A percentile compares a stretch with the other conserved stretches of the same genome.
Conservation (phyloP, 2,113 vertebrate genomes). For the Carlito syrichta region DNA sequence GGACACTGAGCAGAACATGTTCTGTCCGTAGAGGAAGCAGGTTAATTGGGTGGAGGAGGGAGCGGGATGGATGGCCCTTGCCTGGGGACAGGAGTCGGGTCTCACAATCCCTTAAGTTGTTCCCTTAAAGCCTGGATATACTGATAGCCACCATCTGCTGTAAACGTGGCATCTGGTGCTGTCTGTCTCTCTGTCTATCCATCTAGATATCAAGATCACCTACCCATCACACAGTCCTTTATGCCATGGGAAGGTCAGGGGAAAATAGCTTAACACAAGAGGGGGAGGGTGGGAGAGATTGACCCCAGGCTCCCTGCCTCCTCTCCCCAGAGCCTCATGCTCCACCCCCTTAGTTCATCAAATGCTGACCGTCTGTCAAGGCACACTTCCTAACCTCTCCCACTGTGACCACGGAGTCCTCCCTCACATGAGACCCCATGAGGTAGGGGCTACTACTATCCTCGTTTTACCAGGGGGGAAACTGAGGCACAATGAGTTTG, state of each 20-base stretch:
- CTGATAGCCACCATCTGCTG: not conserved
- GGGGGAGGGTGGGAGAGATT: too few relatives aligned
- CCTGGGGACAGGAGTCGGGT: accelerated
- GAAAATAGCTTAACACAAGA: accelerated
- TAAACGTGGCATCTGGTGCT: accelerated
- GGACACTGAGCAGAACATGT: not conserved
- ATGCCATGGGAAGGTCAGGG: too few relatives aligned
- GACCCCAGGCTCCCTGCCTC: not conserved
- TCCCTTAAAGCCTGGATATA: accelerated
- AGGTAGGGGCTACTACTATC: too few relatives aligned
- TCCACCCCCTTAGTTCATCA: too few relatives aligned
- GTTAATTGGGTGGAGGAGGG: accelerated
- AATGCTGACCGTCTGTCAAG: accelerated
- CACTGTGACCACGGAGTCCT: accelerated
- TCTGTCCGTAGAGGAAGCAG: accelerated
- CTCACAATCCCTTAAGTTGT: accelerated
- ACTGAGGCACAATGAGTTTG: not conserved
- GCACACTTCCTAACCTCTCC: accelerated
- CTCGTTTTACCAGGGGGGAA: not conserved
- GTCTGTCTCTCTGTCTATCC: not conserved
- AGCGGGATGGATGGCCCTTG: accelerated
- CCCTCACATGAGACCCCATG: accelerated
- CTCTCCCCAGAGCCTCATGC: accelerated
- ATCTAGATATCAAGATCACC: accelerated
- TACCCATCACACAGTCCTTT: accelerated